These are phyloP conservation scores for Notodonta ziczac DNA, from an alignment of 2,888 invertebrate genomes.

Conservation along the genomic window DNA sequence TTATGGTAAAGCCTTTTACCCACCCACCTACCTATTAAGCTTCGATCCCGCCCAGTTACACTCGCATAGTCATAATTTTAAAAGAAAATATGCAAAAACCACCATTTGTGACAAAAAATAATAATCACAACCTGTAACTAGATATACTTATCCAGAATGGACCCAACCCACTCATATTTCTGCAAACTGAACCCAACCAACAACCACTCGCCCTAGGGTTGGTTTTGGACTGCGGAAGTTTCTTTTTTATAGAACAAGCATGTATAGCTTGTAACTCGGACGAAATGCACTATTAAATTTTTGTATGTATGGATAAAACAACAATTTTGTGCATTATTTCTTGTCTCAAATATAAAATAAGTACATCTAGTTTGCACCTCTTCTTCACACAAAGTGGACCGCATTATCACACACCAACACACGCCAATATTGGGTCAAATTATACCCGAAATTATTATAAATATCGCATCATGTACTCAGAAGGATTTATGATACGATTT, in stretches of 20 bases:
- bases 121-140: conserved; percentile 21
- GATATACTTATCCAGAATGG: background rate
- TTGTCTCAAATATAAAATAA: conserved; percentile 24
- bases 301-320: background rate
- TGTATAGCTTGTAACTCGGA: too few species aligned
- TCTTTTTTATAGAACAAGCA: too few species aligned
- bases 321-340: conserved; percentile 26
- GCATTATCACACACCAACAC: too few species aligned
- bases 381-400: background rate
- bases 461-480: too few species aligned
- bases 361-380: conserved; percentile 3
- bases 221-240: too few species aligned
- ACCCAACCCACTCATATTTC: too few species aligned
- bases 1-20: background rate
- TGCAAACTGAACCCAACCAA: too few species aligned
- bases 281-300: background rate
- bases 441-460: background rate
- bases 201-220: too few species aligned
- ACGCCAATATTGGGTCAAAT: too few species aligned
- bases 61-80: background rate
- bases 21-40: background rate
- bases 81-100: background rate
- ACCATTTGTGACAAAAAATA: conserved; percentile 37
- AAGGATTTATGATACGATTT: too few species aligned
- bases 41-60: background rate